These are phyloP conservation scores for Lepus europaeus DNA, from an alignment of 2,113 vertebrate species.

Conservation along the genomic window DNA sequence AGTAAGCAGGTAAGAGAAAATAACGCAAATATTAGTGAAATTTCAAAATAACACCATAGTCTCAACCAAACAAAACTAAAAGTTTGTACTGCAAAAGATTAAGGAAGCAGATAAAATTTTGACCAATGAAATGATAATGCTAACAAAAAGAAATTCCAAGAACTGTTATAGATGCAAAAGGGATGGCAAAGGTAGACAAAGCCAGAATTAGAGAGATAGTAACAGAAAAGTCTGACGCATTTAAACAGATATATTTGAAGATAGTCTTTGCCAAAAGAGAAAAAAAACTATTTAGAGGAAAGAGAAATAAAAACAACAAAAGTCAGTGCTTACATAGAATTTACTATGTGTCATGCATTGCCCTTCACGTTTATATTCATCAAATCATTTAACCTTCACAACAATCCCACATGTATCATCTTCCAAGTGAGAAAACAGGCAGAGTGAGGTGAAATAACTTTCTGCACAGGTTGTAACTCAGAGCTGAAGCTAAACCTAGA, in stretches of 20 bases:
- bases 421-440: slow-evolving; percentile 14
- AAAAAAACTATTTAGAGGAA: neutral
- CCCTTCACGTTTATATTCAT: neutral
- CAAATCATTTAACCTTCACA: neutral
- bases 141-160: neutral
- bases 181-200: neutral
- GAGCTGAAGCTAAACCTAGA: neutral
- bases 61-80: neutral
- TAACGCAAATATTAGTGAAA: neutral
- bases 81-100: neutral
- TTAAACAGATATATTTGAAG: slow-evolving; percentile 4
- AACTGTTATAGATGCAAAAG: neutral
- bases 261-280: neutral
- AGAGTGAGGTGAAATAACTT: neutral
- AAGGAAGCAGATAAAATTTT: neutral
- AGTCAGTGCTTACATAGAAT: neutral
- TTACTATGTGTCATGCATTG: neutral
- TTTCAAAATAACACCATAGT: neutral
- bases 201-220: neutral
- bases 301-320: neutral
- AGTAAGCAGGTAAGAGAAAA: slow-evolving; percentile 18
- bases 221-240: neutral
- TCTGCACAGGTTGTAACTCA: neutral
- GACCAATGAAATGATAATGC: neutral
- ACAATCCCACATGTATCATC: fast-evolving